Percentiles rank a stretch among this genome's conserved stretches.
phyloP scores from a whole-genome alignment of 2,113 vertebrate species.

The Thryonomys swinderianus region DNA sequence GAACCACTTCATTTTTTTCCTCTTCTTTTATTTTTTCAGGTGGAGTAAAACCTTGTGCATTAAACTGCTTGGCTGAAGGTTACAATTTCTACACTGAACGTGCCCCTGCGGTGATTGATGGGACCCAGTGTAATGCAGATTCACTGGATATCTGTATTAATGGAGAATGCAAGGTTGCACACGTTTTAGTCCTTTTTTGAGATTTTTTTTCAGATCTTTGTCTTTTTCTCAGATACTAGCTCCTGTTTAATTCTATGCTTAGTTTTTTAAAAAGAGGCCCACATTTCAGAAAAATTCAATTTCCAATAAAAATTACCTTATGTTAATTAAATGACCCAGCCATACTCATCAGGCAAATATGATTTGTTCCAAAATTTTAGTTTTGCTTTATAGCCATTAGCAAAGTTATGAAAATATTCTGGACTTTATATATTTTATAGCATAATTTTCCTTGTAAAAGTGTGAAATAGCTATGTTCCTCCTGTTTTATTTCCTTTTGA shows the following conservation, averaged over 20 bases:
- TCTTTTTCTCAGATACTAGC: conserved; percentile 8
- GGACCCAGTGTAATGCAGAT: conserved; percentile 96
- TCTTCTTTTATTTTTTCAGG: conserved; percentile 86
- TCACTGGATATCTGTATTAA: conserved; percentile 99
- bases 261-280: conserved; percentile 4
- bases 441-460: conserved; percentile 29
- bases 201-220: not conserved
- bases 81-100: conserved; percentile 99
- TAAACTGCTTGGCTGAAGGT: conserved; percentile 98
- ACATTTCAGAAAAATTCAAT: conserved; percentile 34
- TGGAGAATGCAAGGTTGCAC: conserved; percentile 97
- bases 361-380: conserved; percentile 37
- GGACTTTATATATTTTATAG: conserved; percentile 51
- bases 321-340: conserved; percentile 27
- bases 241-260: not conserved
- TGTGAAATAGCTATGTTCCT: conserved; percentile 34
- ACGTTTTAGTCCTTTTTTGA: not conserved
- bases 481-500: conserved; percentile 50
- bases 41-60: conserved; percentile 97
- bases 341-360: not conserved
- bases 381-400: conserved; percentile 49
- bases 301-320: not conserved
- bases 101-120: conserved; percentile 96
- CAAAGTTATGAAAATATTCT: conserved; percentile 54
- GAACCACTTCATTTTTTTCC: conserved; percentile 52